These are phyloP conservation scores for Coleophora deauratella DNA, from an alignment of 2,888 invertebrate genomes.

Conservation along the genomic window DNA sequence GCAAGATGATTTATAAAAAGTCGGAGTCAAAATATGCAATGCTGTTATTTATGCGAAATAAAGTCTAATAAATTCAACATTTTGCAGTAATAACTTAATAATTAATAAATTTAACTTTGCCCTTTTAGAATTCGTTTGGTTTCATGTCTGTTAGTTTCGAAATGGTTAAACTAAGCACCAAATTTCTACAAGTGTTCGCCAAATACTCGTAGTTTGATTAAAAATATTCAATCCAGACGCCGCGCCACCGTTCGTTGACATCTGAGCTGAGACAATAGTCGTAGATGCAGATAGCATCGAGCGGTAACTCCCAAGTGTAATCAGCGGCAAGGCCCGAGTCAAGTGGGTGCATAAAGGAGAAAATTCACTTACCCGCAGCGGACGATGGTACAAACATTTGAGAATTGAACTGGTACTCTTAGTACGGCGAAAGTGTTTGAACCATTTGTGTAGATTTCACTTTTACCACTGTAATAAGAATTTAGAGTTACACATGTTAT, in stretches of 20 bases:
- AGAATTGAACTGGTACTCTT: conserved; percentile 23
- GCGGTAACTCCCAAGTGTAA: conserved; percentile 42
- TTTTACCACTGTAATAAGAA: too few relatives aligned
- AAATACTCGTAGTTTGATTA: background rate
- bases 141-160: too few relatives aligned
- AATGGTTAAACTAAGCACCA: too few relatives aligned
- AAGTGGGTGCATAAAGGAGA: conserved; percentile 58
- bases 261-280: background rate
- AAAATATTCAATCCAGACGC: background rate
- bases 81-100: too few relatives aligned
- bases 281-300: conserved; percentile 33
- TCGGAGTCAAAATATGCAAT: too few relatives aligned
- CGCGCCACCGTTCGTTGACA: background rate
- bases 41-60: too few relatives aligned
- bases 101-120: too few relatives aligned
- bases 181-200: conserved; percentile 13
- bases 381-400: conserved; percentile 55
- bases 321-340: conserved; percentile 57
- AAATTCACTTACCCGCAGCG: conserved; percentile 63
- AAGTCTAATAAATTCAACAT: too few relatives aligned
- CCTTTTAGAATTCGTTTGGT: too few relatives aligned
- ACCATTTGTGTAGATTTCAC: too few relatives aligned
- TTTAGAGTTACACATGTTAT: too few relatives aligned
- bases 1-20: too few relatives aligned
- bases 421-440: conserved; percentile 12